These are phyloP conservation scores for Cataglyphis altisquamis DNA, from an alignment of 2,888 invertebrate genomes.

Conservation along the genomic window DNA sequence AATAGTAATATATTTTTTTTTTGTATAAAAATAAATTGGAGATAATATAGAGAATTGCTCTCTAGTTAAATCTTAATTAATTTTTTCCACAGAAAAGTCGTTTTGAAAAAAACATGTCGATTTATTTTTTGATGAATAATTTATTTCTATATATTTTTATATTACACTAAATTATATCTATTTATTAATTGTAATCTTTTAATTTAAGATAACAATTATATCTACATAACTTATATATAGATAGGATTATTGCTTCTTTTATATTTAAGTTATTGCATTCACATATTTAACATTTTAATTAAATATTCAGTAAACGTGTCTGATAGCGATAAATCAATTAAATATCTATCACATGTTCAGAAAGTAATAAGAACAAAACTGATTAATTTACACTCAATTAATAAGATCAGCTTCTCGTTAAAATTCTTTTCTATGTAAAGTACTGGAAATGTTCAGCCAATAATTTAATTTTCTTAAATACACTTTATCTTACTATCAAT, in stretches of 20 bases:
- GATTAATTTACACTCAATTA: background rate
- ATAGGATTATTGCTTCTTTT: too few relatives aligned
- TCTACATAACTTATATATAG: too few relatives aligned
- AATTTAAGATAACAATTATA: background rate
- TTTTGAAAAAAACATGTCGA: background rate
- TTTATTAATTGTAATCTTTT: background rate
- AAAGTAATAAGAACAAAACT: background rate
- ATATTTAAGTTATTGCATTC: too few relatives aligned
- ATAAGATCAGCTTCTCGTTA: background rate
- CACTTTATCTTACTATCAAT: background rate
- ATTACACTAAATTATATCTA: background rate
- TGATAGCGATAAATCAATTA: background rate
- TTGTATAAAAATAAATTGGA: background rate
- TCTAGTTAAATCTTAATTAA: background rate
- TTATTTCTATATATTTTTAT: background rate
- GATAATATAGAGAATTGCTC: background rate
- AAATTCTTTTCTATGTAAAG: background rate
- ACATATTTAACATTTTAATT: background rate
- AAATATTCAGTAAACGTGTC: background rate
- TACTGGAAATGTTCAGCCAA: background rate
- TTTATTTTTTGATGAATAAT: background rate
- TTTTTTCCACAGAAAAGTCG: background rate
- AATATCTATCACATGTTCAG: too few relatives aligned
- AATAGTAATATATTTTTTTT: too few relatives aligned
- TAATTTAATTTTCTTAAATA: background rate